Conservation (phyloP, 2,888 invertebrate species). For the Cheilosia impressa region DNA sequence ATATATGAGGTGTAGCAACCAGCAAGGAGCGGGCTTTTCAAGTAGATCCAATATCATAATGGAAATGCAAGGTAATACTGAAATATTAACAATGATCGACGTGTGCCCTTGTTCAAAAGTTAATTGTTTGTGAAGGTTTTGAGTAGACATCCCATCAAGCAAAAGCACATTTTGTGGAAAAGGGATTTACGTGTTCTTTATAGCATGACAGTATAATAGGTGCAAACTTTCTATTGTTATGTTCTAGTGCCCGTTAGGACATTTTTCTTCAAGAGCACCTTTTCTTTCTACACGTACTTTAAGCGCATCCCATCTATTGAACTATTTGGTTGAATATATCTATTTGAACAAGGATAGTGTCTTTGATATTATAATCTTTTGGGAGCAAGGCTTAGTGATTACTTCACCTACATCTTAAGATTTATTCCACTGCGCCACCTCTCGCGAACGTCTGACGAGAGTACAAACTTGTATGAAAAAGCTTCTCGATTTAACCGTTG, state of each 20-base stretch:
- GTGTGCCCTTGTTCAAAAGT: neutral
- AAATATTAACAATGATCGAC: conserved; percentile 16
- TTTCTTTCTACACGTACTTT: neutral
- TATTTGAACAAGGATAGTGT: no score
- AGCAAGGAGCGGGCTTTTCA: conserved; percentile 17
- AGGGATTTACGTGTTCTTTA: no score
- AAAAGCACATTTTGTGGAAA: neutral
- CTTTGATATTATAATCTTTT: no score
- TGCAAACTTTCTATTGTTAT: neutral
- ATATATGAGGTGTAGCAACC: conserved; percentile 26
- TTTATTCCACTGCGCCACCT: no score
- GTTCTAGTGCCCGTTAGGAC: neutral
- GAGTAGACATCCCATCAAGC: neutral
- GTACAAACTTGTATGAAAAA: no score
- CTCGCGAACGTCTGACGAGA: no score
- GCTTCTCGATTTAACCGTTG: no score
- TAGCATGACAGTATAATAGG: neutral
- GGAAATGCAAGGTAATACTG: neutral
- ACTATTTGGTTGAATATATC: no score
- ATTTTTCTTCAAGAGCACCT: neutral
- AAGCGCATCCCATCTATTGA: no score
- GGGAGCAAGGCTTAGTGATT: no score
- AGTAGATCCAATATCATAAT: neutral
- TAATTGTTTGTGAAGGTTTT: conserved; percentile 12
- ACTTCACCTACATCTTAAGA: no score